Evolutionary conservation across 1,140 invertebrate species (phyloP).

Genomic region (Macrocentrus cingulum): DNA sequence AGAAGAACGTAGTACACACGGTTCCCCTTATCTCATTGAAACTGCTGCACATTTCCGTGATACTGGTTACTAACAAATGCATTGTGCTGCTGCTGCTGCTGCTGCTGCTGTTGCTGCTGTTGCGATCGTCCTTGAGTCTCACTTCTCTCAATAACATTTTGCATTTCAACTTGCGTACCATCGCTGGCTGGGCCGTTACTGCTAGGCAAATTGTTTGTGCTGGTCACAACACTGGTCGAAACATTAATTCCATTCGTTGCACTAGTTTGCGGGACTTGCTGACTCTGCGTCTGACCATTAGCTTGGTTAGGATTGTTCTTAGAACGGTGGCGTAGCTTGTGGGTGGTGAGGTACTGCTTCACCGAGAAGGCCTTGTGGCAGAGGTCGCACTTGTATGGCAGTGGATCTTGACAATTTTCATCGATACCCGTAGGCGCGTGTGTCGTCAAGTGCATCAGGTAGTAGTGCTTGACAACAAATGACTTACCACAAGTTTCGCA

Average conservation of each 20-base stretch:
- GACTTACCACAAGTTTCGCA: conserved; percentile 74
- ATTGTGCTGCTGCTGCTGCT: conserved; percentile 32
- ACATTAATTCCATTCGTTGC: conserved; percentile 33
- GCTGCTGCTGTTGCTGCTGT: conserved; percentile 29
- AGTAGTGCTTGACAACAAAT: conserved; percentile 72
- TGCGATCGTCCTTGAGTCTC: too few relatives aligned
- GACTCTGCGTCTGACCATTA: conserved; percentile 29
- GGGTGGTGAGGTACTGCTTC: conserved; percentile 58
- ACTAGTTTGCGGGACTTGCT: conserved; percentile 27
- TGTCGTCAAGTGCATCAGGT: conserved; percentile 63
- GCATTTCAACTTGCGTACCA: conserved; percentile 45
- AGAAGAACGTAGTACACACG: conserved; percentile 58
- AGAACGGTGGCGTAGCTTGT: conserved; percentile 56
- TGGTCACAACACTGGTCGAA: conserved; percentile 27
- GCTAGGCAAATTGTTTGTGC: conserved; percentile 36
- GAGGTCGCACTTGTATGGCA: conserved; percentile 62
- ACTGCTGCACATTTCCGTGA: conserved; percentile 52
- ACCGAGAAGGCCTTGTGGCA: conserved; percentile 62
- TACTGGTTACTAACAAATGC: conserved; percentile 47
- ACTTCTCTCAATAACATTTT: conserved; percentile 47
- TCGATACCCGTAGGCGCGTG: conserved; percentile 48
- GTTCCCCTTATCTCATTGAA: conserved; percentile 59
- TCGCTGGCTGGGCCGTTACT: conserved; percentile 41
- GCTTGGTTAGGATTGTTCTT: conserved; percentile 41
- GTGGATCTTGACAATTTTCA: conserved; percentile 45